Conservation (phyloP, 2,797 vertebrate species). For the Eurystomus glaucurus region DNA sequence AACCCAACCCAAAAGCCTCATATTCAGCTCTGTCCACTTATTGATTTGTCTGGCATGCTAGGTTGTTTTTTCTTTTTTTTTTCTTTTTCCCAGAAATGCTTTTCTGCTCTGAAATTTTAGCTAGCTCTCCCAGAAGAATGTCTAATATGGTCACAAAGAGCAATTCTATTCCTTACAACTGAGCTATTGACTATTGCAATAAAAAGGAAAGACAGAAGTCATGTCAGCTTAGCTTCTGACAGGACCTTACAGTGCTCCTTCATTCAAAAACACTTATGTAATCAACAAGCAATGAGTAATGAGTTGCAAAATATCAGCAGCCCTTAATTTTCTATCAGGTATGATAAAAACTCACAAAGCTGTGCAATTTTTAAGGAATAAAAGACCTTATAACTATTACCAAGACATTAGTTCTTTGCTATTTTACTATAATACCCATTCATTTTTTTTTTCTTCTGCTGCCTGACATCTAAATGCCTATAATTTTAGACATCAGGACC, state of each 20-base stretch:
- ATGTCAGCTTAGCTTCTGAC: slow-evolving; percentile 67
- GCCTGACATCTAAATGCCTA: slow-evolving; percentile 72
- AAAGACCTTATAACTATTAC: slow-evolving; percentile 38
- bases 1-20: not conserved
- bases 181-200: slow-evolving; percentile 71
- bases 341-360: slow-evolving; percentile 56
- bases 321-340: slow-evolving; percentile 70
- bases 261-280: slow-evolving; percentile 73
- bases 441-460: not conserved
- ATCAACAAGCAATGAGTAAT: slow-evolving; percentile 74
- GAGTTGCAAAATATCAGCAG: slow-evolving; percentile 58
- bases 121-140: slow-evolving; percentile 67
- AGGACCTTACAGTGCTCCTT: slow-evolving; percentile 73
- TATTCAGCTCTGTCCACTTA: not conserved
- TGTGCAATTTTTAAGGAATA: slow-evolving; percentile 59
- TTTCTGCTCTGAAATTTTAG: slow-evolving; percentile 62
- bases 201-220: slow-evolving; percentile 68
- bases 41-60: slow-evolving; percentile 45
- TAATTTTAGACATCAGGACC: slow-evolving; percentile 73
- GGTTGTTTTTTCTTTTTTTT: not conserved
- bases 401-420: slow-evolving; percentile 46
- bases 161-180: slow-evolving; percentile 77
- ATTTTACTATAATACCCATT: slow-evolving; percentile 62
- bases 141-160: slow-evolving; percentile 66
- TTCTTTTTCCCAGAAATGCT: slow-evolving; percentile 23